Evolutionary conservation across 2,888 invertebrate species (phyloP), one percentile per base, ranked within the genome.

Genomic region (Scaeva pyrastri): DNA sequence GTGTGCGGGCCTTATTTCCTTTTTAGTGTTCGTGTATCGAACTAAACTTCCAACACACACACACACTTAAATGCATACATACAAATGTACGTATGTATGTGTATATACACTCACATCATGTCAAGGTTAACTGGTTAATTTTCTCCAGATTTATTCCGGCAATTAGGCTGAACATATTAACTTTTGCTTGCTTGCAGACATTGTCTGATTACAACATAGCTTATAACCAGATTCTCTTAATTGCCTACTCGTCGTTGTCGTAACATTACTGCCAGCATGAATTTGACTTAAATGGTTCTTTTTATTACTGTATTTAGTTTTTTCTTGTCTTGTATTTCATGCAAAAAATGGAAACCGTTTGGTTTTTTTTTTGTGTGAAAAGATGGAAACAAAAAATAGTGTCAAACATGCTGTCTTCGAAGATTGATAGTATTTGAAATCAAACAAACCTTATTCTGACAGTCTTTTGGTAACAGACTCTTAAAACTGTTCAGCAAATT

Each of bases 41-140:
- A 16, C 62, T 64, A 11, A 41, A 11, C 21, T 41, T 11, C 12
- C 19, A 48, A 12, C n/a, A 36, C 19, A 45, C 43, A 6, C 31
- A 19, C 19, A 48, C 19, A 16, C 10, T n/a, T 31, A 31, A 31
- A 8, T 31, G 8, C 8, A 19, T 19, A 19, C 48, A 8, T 19
- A 16, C 31, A 31, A 7, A 31, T 31, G 31, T 31, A 1, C 8
- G 6, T 31, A 31, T 31, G 31, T 31, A 8, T 31, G 2, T 31
- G 31, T 11, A 10, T 12, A 19, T 21, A 60, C 21, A 58, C 21
- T 58, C 14, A 39, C 39, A 36, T 26, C 48, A 45, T 83, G 60
- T 71, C 83, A 83, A 78, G 83, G 83, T 71, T 78, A 56, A 66
- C 66, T 48, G 45, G 74, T 74, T 71, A 78, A 71, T 77, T 73